A percentile compares a stretch with the other conserved stretches of the same genome.
Evolutionary conservation across 2,888 invertebrate species (phyloP).

Genomic region (Callyntrura guangdongensis): DNA sequence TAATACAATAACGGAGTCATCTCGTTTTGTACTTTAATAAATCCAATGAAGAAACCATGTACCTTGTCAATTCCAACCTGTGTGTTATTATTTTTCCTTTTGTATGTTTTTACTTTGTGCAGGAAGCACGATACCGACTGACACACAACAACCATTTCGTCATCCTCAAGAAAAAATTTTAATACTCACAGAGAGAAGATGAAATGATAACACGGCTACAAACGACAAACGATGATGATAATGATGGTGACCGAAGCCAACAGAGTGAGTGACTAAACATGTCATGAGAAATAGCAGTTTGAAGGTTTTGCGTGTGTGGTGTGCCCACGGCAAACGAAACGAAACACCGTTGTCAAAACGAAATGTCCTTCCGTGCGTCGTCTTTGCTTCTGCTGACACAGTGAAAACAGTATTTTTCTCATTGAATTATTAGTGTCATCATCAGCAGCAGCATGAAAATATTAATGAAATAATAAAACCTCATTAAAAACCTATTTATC

Average conservation of each 20-base stretch:
- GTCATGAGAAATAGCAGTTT: constrained; percentile 13
- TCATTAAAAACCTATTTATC: constrained; percentile 55
- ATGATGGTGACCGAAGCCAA: constrained; percentile 39
- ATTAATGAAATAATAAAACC: constrained; percentile 64
- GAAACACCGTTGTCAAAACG: too few relatives aligned
- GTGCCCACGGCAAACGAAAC: constrained; percentile 1
- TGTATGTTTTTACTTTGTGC: constrained; percentile 51
- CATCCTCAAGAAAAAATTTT: neutral
- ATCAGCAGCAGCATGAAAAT: constrained; percentile 18
- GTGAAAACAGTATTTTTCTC: constrained; percentile 34
- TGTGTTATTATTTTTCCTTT: constrained; percentile 29
- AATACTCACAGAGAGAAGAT: constrained; percentile 11
- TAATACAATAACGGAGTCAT: too few relatives aligned
- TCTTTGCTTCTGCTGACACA: neutral
- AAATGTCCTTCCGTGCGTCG: neutral
- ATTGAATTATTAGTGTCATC: constrained; percentile 60
- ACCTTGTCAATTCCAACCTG: constrained; percentile 23
- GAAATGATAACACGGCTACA: too few relatives aligned
- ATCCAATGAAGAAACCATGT: neutral
- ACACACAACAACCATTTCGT: neutral
- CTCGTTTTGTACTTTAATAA: neutral
- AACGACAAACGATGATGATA: constrained; percentile 25
- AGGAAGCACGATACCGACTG: constrained; percentile 12
- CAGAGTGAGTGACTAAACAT: constrained; percentile 10
- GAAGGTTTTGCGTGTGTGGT: constrained; percentile 33